Conservation (phyloP, 92 coral and sea anemone genomes). For the Palythoa grandiflora region DNA sequence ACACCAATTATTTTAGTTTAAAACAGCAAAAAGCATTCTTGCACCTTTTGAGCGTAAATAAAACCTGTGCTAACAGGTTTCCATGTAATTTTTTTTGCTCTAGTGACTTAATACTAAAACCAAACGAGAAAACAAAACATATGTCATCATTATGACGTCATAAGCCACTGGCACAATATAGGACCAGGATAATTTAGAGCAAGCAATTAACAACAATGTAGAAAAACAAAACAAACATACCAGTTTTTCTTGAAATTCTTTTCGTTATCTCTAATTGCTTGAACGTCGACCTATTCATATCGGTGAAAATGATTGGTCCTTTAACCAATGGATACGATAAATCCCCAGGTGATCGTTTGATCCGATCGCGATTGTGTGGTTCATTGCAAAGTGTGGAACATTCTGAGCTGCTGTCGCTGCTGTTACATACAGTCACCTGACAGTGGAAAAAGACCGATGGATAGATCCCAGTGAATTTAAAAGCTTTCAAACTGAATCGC, state of each 20-base stretch:
- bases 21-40: too few relatives aligned
- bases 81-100: too few relatives aligned
- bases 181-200: not conserved
- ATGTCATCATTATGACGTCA: too few relatives aligned
- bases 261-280: not conserved
- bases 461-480: constrained; percentile 25
- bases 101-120: too few relatives aligned
- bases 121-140: too few relatives aligned
- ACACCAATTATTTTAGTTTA: too few relatives aligned
- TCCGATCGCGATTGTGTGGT: constrained; percentile 5
- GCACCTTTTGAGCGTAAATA: too few relatives aligned
- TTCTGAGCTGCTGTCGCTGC: constrained; percentile 16
- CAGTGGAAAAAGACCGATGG: constrained; percentile 23
- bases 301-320: constrained; percentile 46
- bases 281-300: not conserved
- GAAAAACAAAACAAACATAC: constrained; percentile 1
- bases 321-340: constrained; percentile 11
- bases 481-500: constrained; percentile 34
- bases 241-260: not conserved
- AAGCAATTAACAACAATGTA: not conserved
- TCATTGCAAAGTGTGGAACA: constrained; percentile 11
- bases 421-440: constrained; percentile 24
- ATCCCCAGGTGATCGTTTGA: constrained; percentile 10
- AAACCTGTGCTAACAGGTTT: too few relatives aligned
- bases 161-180: too few relatives aligned